Evolutionary conservation across 2,113 vertebrate species (phyloP).

Genomic region (Triplophysa tibetana): DNA sequence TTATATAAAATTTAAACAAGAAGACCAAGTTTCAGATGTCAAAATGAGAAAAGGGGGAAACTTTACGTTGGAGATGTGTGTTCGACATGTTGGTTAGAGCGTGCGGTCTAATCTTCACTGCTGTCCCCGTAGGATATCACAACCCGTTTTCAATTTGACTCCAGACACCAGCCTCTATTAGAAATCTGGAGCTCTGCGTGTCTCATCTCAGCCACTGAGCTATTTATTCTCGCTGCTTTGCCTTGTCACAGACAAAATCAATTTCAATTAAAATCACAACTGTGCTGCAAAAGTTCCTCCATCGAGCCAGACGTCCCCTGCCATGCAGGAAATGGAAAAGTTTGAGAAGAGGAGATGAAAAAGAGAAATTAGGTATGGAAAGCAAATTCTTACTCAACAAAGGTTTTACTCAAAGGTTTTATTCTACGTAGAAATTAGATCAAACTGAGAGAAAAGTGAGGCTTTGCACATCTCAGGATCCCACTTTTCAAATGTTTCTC

Average conservation of each 20-base stretch:
- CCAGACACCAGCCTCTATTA: slow-evolving; percentile 51
- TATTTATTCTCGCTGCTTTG: slow-evolving; percentile 64
- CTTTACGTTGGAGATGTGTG: neutral
- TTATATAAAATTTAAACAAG: neutral
- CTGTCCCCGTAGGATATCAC: slow-evolving; percentile 29
- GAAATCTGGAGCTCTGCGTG: slow-evolving; percentile 42
- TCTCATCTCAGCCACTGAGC: slow-evolving; percentile 42
- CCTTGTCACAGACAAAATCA: slow-evolving; percentile 65
- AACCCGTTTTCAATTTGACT: slow-evolving; percentile 43
- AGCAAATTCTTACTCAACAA: neutral
- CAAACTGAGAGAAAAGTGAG: too few species aligned
- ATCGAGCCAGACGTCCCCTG: slow-evolving; percentile 26
- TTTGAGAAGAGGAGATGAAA: neutral
- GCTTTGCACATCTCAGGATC: too few species aligned
- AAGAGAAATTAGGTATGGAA: neutral
- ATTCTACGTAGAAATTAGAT: neutral
- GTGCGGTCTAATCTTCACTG: slow-evolving; percentile 23
- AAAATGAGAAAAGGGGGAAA: neutral
- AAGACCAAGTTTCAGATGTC: neutral
- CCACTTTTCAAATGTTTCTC: too few species aligned
- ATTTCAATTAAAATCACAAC: slow-evolving; percentile 71
- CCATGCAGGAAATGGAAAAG: neutral
- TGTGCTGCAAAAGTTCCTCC: slow-evolving; percentile 41
- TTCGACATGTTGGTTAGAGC: neutral
- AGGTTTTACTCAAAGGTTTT: too few species aligned